Conservation (phyloP, 2,113 vertebrate genomes). For the Notarius quadriscutis region DNA sequence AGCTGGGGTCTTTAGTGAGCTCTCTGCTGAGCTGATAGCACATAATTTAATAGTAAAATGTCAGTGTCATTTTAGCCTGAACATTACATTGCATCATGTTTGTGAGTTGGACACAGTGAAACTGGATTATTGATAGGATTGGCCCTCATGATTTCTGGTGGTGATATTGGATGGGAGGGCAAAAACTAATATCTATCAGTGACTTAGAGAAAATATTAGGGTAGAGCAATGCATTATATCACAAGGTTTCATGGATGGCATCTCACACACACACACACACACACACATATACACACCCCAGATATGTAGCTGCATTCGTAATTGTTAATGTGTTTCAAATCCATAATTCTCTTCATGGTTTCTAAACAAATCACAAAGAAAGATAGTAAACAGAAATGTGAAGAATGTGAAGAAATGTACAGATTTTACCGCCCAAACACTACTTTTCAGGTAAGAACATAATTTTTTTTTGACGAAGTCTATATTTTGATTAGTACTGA, state of each 20-base stretch:
- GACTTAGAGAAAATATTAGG: not conserved
- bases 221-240: not conserved
- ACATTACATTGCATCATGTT: conserved; percentile 23
- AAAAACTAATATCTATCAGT: not conserved
- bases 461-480: too few relatives aligned
- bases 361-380: not conserved
- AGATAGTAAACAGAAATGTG: not conserved
- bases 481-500: too few relatives aligned
- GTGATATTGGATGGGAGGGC: not conserved
- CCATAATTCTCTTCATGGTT: not conserved
- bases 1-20: conserved; percentile 31
- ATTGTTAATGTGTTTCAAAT: not conserved
- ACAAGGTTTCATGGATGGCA: not conserved
- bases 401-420: too few relatives aligned
- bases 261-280: not conserved
- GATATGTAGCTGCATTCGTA: not conserved
- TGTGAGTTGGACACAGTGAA: conserved; percentile 27
- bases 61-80: conserved; percentile 46
- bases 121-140: not conserved
- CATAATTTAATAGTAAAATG: conserved; percentile 44
- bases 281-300: not conserved
- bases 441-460: too few relatives aligned
- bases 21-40: conserved; percentile 28
- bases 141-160: not conserved
- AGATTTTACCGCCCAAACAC: too few relatives aligned